Conservation (phyloP, 1,140 invertebrate genomes). For the Drosophila repletoides region DNA sequence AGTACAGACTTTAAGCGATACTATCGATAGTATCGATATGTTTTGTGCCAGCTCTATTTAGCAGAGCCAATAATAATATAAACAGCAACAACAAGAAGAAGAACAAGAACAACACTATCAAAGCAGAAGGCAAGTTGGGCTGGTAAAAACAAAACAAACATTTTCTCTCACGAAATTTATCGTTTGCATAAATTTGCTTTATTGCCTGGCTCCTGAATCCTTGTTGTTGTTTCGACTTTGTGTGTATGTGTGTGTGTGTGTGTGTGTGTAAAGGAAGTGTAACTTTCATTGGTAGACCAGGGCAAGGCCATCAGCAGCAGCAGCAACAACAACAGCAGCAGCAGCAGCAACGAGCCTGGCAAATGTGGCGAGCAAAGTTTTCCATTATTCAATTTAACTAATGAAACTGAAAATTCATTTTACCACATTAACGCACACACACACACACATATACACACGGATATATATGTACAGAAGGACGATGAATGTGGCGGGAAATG, state of each 20-base stretch:
- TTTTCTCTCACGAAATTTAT: constrained; percentile 77
- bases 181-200: constrained; percentile 82
- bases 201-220: constrained; percentile 58
- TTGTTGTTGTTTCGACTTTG: constrained; percentile 24
- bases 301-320: constrained; percentile 46
- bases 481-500: constrained; percentile 56
- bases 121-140: constrained; percentile 10
- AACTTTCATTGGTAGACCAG: constrained; percentile 66
- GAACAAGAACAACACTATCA: neutral
- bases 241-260: constrained; percentile 17
- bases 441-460: constrained; percentile 30
- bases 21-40: no score
- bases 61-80: constrained; percentile 16
- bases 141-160: constrained; percentile 72
- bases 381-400: constrained; percentile 82
- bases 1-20: no score
- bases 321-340: constrained; percentile 36
- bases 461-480: no score
- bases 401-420: constrained; percentile 82
- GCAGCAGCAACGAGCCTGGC: constrained; percentile 33
- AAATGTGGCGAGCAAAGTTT: constrained; percentile 77
- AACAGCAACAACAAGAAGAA: constrained; percentile 15
- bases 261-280: constrained; percentile 61
- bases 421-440: constrained; percentile 78
- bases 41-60: no score